Percentiles rank a stretch among this genome's conserved stretches.
phyloP scores from a whole-genome alignment of 2,113 vertebrate genomes.

The Daboia siamensis region DNA sequence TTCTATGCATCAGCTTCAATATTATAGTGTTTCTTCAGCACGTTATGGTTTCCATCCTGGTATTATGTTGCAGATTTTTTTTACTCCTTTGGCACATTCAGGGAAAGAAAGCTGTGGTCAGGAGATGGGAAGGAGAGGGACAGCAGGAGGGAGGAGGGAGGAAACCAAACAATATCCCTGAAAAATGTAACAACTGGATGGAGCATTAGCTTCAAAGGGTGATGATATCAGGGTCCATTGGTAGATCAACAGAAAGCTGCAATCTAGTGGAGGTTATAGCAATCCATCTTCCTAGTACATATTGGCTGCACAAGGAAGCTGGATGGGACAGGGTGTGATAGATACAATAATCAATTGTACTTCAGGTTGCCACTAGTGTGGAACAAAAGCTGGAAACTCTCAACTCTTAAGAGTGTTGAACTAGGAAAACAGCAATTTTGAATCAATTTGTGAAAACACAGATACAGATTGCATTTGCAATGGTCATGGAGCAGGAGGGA shows the following conservation, averaged over 20 bases:
- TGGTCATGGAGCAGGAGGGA: neutral
- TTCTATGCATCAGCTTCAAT: neutral
- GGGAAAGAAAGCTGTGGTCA: neutral
- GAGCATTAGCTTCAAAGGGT: neutral
- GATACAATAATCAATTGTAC: neutral
- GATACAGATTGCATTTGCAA: neutral
- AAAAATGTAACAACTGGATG: neutral
- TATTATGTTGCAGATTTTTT: neutral
- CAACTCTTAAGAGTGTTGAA: neutral
- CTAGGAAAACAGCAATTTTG: neutral
- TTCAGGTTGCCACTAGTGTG: neutral
- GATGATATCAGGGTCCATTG: neutral
- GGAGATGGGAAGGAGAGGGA: neutral
- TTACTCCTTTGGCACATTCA: neutral
- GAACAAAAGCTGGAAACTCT: neutral
- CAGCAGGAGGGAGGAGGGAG: neutral
- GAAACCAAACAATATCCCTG: neutral
- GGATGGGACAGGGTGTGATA: neutral
- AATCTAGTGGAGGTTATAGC: neutral
- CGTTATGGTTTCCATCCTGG: neutral
- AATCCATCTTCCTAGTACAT: neutral
- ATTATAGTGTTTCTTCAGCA: neutral
- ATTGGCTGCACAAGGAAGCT: neutral
- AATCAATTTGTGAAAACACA: neutral
- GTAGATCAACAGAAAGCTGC: neutral